A percentile compares a stretch with the other conserved stretches of the same genome.
phyloP scores from a whole-genome alignment of 2,888 invertebrate species.

The Conchocele bisecta region DNA sequence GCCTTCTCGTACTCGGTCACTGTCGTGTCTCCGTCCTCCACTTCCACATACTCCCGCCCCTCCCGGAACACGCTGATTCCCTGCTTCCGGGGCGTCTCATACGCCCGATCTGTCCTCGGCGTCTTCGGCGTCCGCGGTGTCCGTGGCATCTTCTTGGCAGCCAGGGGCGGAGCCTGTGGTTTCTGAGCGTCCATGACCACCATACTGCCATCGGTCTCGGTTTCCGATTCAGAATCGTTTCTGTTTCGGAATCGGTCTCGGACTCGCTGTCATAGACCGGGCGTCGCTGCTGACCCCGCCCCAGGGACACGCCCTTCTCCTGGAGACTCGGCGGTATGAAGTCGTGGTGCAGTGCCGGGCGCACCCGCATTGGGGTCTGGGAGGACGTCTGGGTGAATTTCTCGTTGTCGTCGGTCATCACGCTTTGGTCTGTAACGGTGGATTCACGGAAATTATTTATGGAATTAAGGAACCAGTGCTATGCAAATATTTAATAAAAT shows the following conservation, averaged over 20 bases:
- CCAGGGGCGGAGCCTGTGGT: conserved; percentile 51
- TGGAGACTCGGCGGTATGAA: conserved; percentile 56
- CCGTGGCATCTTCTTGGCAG: conserved; percentile 28
- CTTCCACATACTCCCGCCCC: conserved; percentile 51
- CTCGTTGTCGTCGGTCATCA: conserved; percentile 67
- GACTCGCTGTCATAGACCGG: conserved; percentile 40
- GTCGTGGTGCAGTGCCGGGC: conserved; percentile 53
- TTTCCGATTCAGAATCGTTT: conserved; percentile 56
- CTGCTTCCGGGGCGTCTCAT: conserved; percentile 47
- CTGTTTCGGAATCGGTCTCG: conserved; percentile 51
- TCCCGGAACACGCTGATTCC: conserved; percentile 41
- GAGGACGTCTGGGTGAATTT: conserved; percentile 62
- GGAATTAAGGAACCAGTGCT: too few species aligned
- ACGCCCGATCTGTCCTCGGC: conserved; percentile 41
- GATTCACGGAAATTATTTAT: too few species aligned
- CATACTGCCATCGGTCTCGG: conserved; percentile 62
- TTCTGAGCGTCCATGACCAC: conserved; percentile 68
- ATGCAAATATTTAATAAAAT: too few species aligned
- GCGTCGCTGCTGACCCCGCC: conserved; percentile 26
- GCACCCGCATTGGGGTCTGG: conserved; percentile 35
- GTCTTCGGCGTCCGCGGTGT: conserved; percentile 49
- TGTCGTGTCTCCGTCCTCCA: conserved; percentile 48
- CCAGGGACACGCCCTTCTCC: conserved; percentile 28
- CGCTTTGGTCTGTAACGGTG: conserved; percentile 68
- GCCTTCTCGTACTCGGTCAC: neutral